Evolutionary conservation across 2,888 invertebrate genomes (phyloP).

Genomic region (Margaritifera margaritifera): DNA sequence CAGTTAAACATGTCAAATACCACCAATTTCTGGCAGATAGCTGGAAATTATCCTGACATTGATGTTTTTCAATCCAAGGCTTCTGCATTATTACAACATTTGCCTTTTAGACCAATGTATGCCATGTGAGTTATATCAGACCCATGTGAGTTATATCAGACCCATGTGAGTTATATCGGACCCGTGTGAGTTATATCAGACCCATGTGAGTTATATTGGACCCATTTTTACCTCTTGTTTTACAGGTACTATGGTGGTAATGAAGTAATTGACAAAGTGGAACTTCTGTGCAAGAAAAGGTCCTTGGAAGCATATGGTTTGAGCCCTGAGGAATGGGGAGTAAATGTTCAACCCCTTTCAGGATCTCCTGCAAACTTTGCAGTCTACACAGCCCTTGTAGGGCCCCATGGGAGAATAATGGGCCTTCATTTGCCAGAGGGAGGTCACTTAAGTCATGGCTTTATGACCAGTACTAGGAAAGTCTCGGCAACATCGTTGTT

Average conservation of each 20-base stretch:
- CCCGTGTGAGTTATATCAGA: too few relatives aligned
- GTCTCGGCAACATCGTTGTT: constrained; percentile 98
- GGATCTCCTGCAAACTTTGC: constrained; percentile 98
- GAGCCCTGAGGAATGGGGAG: constrained; percentile 92
- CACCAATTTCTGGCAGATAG: too few relatives aligned
- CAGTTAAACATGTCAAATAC: too few relatives aligned
- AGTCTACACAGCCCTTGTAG: constrained; percentile 88
- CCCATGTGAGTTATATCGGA: too few relatives aligned
- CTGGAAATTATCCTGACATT: too few relatives aligned
- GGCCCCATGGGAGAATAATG: constrained; percentile 97
- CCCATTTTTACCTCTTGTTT: too few relatives aligned
- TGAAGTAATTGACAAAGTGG: constrained; percentile 94
- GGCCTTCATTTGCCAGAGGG: constrained; percentile 96
- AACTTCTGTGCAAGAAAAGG: constrained; percentile 89
- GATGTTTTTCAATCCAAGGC: too few relatives aligned
- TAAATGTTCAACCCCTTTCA: constrained; percentile 97
- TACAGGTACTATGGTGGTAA: constrained; percentile 97
- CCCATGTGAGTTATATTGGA: too few relatives aligned
- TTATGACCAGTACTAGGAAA: constrained; percentile 90
- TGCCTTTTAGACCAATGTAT: too few relatives aligned
- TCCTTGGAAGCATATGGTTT: constrained; percentile 88
- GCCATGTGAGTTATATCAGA: too few relatives aligned
- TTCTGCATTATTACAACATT: too few relatives aligned
- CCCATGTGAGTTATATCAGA: too few relatives aligned
- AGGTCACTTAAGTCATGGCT: constrained; percentile 85